Base-by-base conservation (phyloP, 2,888 invertebrate species). In the Globia sparganii region DNA sequence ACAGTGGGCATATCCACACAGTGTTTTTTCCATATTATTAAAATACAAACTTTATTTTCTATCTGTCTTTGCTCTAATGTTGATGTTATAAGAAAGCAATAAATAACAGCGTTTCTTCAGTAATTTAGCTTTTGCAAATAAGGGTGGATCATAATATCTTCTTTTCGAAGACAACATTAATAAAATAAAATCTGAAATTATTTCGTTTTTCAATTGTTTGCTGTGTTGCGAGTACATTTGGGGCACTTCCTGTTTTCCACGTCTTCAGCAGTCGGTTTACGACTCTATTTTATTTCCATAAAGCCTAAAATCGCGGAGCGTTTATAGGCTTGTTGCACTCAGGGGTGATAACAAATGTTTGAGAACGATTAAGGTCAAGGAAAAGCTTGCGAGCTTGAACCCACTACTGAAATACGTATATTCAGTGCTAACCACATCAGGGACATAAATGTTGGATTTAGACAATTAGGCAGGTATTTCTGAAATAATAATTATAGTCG, bases 291-390 rank as follows among this genome's bases (percentile, higher is more conserved):
- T 4, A 31, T 21, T n/a, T n/a, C 0, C 0, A 31, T 62, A 43
- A 34, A 73, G 34, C 5, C 21, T n/a, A 62, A 28, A 62, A 58
- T 31, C 13, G 13, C 1, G 5, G 2, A 43, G 31, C 6, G 6
- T 43, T n/a, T 25, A 67, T 28, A 13, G 9, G n/a, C 13, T 61
- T 21, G n/a, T 43, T 73, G 49, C 31, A 13, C 25, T 28, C 6
- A 40, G 25, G 25, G 21, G 25, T 75, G 43, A 75, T 9, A 49
- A 21, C 34, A 28, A 64, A 64, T 31, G 18, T 31, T 75, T 59
- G 58, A 75, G 3, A 46, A 37, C 0, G 18, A 18, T 53, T 49
- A 53, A 68, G 59, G 40, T n/a, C 61, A 13, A 49, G 9, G 4
- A 18, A 18, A 56, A 43, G 5, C 74, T 43, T 6, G 15, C 21